Percentiles rank a stretch among this genome's conserved stretches.
phyloP scores from a whole-genome alignment of 1,140 invertebrate species.

The Ctenoplectra terminalis region DNA sequence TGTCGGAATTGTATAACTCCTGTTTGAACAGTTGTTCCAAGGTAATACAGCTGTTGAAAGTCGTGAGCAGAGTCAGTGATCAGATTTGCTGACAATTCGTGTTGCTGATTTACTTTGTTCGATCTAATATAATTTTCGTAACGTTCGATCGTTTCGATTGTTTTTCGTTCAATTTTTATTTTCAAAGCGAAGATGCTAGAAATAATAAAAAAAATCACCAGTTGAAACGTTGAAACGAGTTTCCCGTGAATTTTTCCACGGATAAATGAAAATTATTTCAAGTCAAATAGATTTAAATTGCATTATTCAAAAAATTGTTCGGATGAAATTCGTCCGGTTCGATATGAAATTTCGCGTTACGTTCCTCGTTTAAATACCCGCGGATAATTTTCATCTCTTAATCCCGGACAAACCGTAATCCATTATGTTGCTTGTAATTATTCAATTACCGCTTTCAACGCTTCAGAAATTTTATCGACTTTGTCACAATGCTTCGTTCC shows the following conservation, averaged over 20 bases:
- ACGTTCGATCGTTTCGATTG: neutral
- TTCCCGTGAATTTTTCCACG: neutral
- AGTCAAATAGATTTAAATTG: conserved; percentile 27
- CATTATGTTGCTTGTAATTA: conserved; percentile 18
- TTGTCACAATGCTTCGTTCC: no score
- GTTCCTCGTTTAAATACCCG: neutral
- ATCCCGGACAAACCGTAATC: neutral
- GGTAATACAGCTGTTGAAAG: neutral
- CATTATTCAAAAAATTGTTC: conserved; percentile 35
- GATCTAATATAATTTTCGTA: neutral
- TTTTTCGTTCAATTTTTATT: no score
- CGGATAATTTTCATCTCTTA: conserved; percentile 26
- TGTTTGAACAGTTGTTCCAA: conserved; percentile 15
- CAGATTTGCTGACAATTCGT: neutral
- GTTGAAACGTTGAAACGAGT: conserved; percentile 2
- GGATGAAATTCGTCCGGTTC: conserved; percentile 5
- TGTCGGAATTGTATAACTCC: conserved; percentile 1
- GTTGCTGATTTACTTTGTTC: neutral
- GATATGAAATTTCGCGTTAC: conserved; percentile 20
- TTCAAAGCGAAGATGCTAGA: neutral
- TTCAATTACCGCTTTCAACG: neutral
- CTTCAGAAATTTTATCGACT: neutral
- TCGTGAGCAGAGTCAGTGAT: neutral
- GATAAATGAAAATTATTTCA: conserved; percentile 29
- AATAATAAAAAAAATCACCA: neutral